Evolutionary conservation across 2,113 vertebrate species (phyloP).

Genomic region (Melanerpes formicivorus): DNA sequence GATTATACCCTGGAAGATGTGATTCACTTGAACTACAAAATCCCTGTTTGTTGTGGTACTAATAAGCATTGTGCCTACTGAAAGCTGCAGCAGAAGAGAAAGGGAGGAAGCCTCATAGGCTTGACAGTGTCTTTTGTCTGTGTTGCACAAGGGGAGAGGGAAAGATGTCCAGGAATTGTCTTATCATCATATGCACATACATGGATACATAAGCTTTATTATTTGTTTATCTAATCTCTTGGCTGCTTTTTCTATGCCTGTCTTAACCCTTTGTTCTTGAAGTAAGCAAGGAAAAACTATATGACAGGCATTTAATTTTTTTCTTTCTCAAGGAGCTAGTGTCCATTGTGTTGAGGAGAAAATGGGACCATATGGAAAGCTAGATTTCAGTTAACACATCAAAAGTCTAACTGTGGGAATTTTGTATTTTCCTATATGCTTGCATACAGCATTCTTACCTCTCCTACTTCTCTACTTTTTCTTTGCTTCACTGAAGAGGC

Average conservation of each 20-base stretch:
- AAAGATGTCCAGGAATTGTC: constrained; percentile 26
- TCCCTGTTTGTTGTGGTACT: constrained; percentile 10
- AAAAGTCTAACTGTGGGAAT: constrained; percentile 19
- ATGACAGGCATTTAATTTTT: constrained; percentile 26
- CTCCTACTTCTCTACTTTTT: not conserved
- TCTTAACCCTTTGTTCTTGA: constrained; percentile 40
- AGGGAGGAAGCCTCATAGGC: not conserved
- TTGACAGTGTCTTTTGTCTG: constrained; percentile 15
- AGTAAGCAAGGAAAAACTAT: constrained; percentile 27
- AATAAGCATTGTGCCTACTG: not conserved
- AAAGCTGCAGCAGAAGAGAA: constrained; percentile 19
- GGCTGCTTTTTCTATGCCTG: not conserved
- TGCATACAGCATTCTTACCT: not conserved
- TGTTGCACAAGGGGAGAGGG: not conserved
- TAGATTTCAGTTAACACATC: constrained; percentile 33
- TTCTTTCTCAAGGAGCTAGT: not conserved
- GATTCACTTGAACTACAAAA: constrained; percentile 27
- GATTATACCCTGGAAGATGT: not conserved
- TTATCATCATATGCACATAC: not conserved
- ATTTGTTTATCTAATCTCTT: constrained; percentile 35
- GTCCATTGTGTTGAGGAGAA: constrained; percentile 18
- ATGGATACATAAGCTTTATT: not conserved
- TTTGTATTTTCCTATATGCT: not conserved
- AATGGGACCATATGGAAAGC: constrained; percentile 7
- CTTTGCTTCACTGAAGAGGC: not conserved